These are phyloP conservation scores for Semicossyphus pulcher DNA, from an alignment of 2,113 vertebrate genomes.

Conservation along the genomic window DNA sequence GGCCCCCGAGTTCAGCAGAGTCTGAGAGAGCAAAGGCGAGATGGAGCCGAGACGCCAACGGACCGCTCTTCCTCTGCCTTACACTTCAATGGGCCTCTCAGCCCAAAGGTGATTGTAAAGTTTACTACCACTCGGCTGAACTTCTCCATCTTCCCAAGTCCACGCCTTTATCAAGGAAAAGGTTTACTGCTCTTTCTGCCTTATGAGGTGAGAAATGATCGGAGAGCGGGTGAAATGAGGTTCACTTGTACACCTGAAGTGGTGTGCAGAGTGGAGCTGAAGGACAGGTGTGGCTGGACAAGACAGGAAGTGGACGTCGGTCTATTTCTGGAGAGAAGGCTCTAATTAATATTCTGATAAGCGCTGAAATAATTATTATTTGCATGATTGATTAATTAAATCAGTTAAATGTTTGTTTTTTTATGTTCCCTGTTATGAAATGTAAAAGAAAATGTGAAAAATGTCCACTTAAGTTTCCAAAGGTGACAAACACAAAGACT, in stretches of 20 bases:
- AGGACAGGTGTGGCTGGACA: too few species aligned
- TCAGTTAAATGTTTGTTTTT: not conserved
- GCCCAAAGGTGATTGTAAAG: constrained; percentile 74
- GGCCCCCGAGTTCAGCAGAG: constrained; percentile 79
- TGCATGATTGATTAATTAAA: not conserved
- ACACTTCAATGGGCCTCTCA: constrained; percentile 57
- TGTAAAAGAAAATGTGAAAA: too few species aligned
- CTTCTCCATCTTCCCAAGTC: constrained; percentile 67
- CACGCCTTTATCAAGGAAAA: constrained; percentile 53
- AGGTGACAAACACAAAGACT: too few species aligned
- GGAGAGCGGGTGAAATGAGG: constrained; percentile 4
- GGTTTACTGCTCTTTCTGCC: constrained; percentile 48
- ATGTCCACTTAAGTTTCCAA: too few species aligned
- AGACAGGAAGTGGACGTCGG: too few species aligned
- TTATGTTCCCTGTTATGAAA: not conserved
- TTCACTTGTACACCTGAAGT: constrained; percentile 89
- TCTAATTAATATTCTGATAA: constrained; percentile 17
- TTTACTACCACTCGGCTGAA: constrained; percentile 70
- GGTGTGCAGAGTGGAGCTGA: constrained; percentile 80
- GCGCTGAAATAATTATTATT: not conserved
- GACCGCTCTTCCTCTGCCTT: constrained; percentile 61
- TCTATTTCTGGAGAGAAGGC: too few species aligned
- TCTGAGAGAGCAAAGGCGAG: constrained; percentile 67
- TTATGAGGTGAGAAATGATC: constrained; percentile 55
- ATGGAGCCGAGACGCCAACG: constrained; percentile 59